Base-by-base conservation (phyloP, 2,888 invertebrate species). In the Eustalomyia histrio region DNA sequence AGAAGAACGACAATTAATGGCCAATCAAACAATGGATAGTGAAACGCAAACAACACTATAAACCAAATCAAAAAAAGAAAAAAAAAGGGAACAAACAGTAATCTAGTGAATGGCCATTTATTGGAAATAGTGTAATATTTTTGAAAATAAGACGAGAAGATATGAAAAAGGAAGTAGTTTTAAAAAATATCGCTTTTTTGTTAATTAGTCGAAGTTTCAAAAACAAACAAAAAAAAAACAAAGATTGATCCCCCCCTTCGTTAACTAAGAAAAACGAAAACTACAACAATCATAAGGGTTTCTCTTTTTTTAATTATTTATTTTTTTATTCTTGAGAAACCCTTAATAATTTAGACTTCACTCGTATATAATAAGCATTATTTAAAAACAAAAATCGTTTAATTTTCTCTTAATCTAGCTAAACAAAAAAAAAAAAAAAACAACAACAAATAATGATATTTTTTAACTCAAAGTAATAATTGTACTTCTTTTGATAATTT, bases 1-100 rank as follows among this genome's bases (percentile, higher is more conserved):
- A n/a, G n/a, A 14, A 47, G 78, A 67, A 63, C 78, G 55, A 50
- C 55, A 61, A 67, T 43, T 78, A 57, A 78, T 81, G 71, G 67
- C 71, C 29, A 74, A 67, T 63, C 81, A 71, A 10, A 74, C 74
- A 33, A 71, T 81, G 74, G 81, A 81, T 67, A 81, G 74, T 68
- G 81, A 71, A 74, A 81, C 81, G 24, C 81, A 81, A 71, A 81
- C 81, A 61, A 81, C 78, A 47, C 60, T 75, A 67, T 73, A 78
- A 73, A 78, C n/a, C n/a, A 58, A 1, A 39, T 47, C 53, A 72
- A 24, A 65, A 55, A 72, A 72, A 67, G 72, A 67, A 67, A 55
- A 60, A 72, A 24, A 65, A 55, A 72, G 78, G 72, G 72, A 67
- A 67, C 61, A 61, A 78, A 53, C 21, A 8, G 6, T 24, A 61